Percentiles rank a stretch among this genome's conserved stretches.
Conservation (phyloP, 1,140 invertebrate genomes). For the Heliconius himera region DNA sequence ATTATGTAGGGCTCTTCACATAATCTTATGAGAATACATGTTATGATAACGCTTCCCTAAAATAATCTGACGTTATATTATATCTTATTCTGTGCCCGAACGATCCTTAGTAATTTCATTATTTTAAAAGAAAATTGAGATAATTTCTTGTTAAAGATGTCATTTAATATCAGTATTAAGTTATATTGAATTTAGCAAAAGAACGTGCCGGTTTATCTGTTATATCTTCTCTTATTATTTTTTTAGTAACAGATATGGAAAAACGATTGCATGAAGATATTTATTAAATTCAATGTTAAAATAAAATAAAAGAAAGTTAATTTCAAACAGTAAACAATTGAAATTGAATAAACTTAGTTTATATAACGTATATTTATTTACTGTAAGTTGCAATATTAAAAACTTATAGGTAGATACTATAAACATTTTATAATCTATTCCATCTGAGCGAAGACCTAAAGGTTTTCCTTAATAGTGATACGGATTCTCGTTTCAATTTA, state of each 20-base stretch:
- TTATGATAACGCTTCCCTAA: background rate
- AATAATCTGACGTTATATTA: constrained; percentile 11
- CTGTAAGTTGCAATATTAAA: background rate
- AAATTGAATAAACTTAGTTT: background rate
- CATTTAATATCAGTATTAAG: background rate
- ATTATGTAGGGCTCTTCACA: background rate
- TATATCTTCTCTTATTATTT: background rate
- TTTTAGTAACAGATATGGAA: background rate
- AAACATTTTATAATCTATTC: background rate
- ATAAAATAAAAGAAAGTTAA: background rate
- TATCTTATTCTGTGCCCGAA: background rate
- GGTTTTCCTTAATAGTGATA: constrained; percentile 20
- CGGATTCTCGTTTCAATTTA: constrained; percentile 30
- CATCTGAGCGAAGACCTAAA: background rate
- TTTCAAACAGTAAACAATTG: background rate
- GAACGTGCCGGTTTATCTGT: background rate
- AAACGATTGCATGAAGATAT: too few relatives aligned
- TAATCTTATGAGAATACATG: background rate
- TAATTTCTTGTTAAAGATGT: background rate
- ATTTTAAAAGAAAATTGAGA: background rate
- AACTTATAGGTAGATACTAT: too few relatives aligned
- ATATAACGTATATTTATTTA: background rate
- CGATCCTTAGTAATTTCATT: background rate
- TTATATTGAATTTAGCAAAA: background rate
- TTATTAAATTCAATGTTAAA: background rate